These are phyloP conservation scores for Pandion haliaetus DNA, from an alignment of 2,113 vertebrate genomes.

Conservation along the genomic window DNA sequence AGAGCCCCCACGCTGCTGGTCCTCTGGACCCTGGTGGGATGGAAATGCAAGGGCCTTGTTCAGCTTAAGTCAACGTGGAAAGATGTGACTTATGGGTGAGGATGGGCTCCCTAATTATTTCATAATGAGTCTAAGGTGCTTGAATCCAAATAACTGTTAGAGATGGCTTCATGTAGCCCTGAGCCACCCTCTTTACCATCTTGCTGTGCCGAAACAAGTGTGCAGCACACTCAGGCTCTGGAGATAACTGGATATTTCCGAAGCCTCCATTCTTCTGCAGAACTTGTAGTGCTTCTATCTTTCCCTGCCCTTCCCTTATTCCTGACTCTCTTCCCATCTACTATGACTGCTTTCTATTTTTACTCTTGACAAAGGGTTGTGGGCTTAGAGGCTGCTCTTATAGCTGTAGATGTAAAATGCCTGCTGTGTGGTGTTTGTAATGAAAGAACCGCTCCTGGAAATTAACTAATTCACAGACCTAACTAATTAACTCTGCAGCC, in stretches of 20 bases:
- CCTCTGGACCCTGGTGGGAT: not conserved
- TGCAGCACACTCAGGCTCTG: not conserved
- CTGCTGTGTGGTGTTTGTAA: constrained; percentile 33
- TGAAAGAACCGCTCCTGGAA: constrained; percentile 19
- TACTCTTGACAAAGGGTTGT: not conserved
- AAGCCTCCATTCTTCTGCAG: not conserved
- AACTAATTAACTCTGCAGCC: constrained; percentile 26
- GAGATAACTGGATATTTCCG: not conserved
- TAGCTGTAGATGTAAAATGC: constrained; percentile 36
- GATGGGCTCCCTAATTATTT: not conserved
- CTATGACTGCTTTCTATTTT: constrained; percentile 32
- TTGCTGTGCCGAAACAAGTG: not conserved
- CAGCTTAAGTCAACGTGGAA: not conserved
- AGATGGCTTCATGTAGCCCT: not conserved
- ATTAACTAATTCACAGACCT: constrained; percentile 47
- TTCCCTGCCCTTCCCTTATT: not conserved
- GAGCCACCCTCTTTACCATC: not conserved
- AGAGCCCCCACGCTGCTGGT: rapidly evolving
- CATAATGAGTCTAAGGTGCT: not conserved
- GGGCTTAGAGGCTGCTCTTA: constrained; percentile 28
- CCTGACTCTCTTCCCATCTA: not conserved
- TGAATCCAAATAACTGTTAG: not conserved
- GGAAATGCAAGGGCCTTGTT: not conserved
- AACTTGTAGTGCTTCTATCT: not conserved
- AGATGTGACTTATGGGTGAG: not conserved